Base-by-base conservation (phyloP, 2,797 vertebrate species). In the Lates japonicus region DNA sequence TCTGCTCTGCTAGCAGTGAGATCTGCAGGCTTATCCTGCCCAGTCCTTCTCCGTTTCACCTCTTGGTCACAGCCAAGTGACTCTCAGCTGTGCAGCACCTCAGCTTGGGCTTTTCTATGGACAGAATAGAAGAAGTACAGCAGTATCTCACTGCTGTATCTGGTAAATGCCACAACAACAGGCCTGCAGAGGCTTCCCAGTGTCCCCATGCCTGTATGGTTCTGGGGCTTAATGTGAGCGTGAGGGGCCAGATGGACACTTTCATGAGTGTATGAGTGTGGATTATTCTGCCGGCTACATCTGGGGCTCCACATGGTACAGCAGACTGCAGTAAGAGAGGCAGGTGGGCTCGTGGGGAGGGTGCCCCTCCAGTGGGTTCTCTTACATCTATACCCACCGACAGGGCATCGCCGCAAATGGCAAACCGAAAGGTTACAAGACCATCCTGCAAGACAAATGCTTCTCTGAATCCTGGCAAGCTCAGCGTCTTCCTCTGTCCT, bases 261-360 rank as follows among this genome's bases (percentile, higher is more conserved):
- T 96, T 96, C 95, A 96, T 96, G 95, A 97, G 95, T 95, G 94
- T 95, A 90, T 95, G 94, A 97, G 96, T 91, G 81, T 96, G 97
- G 97, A 97, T 98, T 98, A 97, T 97, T 97, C 95, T 94, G 96
- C 96, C 94, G 95, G 94, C 96, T 97, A 96, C 97, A 97, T 97
- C 97, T 98, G 97, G 96, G 97, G 95, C 96, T 97, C 97, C 97
- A 97, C 96, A 97, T 97, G 96, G 96, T 93, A 94, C 91, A 90
- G 95, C 96, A 96, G 96, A 96, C 96, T 94, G 95, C 86, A 87
- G 95, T 78, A 80, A 91, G 94, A 95, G 95, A 95, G 92, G 93
- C 91, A 92, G 92, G 89, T 90, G 75, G 90, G 92, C 89, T 91
- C 85, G 82, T 88, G 91, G 87, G 93, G 89, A 91, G 93, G 88